Percentiles rank a stretch among this genome's conserved stretches.
Evolutionary conservation across 1,140 invertebrate species (phyloP).

Genomic region (Matsumurasca onukii): DNA sequence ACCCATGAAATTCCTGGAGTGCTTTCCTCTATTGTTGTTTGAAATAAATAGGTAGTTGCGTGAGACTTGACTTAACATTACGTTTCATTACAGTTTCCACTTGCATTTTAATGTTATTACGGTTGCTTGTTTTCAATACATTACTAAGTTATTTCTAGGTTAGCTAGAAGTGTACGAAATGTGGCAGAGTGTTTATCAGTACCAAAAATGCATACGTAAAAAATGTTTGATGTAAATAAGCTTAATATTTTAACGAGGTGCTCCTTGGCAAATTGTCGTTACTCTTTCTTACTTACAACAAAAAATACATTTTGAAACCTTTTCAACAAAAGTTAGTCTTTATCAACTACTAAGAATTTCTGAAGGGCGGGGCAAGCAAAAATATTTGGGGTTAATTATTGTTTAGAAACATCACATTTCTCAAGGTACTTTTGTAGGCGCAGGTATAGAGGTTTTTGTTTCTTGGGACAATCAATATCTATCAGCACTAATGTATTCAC

Average conservation of each 20-base stretch:
- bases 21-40: no score
- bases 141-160: no score
- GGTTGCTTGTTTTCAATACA: no score
- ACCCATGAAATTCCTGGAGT: no score
- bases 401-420: background rate
- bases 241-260: constrained; percentile 8
- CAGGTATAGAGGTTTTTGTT: background rate
- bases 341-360: background rate
- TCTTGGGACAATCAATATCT: no score
- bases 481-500: no score
- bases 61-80: no score
- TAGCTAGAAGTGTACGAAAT: no score
- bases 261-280: background rate
- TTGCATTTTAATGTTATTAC: no score
- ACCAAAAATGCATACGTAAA: background rate
- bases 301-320: background rate
- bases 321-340: background rate
- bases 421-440: background rate
- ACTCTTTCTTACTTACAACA: background rate
- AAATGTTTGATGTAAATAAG: constrained; percentile 15
- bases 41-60: constrained; percentile 2
- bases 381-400: background rate
- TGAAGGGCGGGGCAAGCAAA: background rate
- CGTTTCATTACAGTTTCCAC: no score
- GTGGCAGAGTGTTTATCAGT: constrained; percentile 15